Evolutionary conservation across 2,113 vertebrate species (phyloP).

Genomic region (Phalacrocorax pelagicus): DNA sequence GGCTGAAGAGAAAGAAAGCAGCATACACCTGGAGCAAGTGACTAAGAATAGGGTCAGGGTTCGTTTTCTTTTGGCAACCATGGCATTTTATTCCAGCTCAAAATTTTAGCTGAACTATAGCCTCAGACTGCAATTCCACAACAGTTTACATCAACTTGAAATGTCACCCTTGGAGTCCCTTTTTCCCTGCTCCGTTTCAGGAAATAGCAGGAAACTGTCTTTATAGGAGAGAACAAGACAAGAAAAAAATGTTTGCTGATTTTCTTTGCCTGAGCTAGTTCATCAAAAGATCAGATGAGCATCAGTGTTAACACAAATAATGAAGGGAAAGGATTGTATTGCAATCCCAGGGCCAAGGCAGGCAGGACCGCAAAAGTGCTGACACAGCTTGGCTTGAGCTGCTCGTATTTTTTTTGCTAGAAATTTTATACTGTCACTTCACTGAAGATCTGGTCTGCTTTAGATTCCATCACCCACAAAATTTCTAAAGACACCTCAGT

Average conservation of each 20-base stretch:
- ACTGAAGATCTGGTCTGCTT: not conserved
- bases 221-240: not conserved
- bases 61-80: not conserved
- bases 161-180: not conserved
- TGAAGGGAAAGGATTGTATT: not conserved
- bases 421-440: not conserved
- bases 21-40: not conserved
- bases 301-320: not conserved
- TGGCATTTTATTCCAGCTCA: not conserved
- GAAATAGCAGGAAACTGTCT: not conserved
- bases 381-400: not conserved
- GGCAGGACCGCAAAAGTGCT: not conserved
- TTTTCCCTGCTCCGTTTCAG: not conserved
- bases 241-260: not conserved
- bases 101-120: slow-evolving; percentile 12
- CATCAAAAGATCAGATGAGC: not conserved
- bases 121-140: slow-evolving; percentile 2
- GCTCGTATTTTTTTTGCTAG: not conserved
- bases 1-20: not conserved
- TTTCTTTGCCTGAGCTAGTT: not conserved
- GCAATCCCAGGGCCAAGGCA: not conserved
- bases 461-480: not conserved
- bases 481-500: not conserved
- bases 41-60: not conserved
- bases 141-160: slow-evolving; percentile 12